phyloP scores from a whole-genome alignment of 2,888 invertebrate genomes.

The Mesorhabditis spiculigera region DNA sequence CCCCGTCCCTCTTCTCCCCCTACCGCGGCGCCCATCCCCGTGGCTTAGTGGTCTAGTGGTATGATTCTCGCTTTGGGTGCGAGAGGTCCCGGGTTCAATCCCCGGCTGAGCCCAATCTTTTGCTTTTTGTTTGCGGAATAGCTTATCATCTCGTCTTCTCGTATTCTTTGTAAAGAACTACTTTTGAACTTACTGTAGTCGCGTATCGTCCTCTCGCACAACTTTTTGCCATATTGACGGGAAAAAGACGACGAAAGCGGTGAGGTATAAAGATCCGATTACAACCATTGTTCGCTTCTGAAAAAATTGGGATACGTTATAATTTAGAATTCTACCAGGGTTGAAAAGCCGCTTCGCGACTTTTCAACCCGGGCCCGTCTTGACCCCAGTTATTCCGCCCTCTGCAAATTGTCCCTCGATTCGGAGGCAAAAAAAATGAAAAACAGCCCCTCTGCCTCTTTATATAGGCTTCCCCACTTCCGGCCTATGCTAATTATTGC shows the following conservation, averaged over 20 bases:
- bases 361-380: too few relatives aligned
- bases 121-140: constrained; percentile 7
- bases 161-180: not conserved
- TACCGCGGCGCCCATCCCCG: not conserved
- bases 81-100: constrained; percentile 53
- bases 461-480: too few relatives aligned
- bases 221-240: constrained; percentile 61
- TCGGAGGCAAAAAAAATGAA: too few relatives aligned
- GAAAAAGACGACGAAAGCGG: constrained; percentile 60
- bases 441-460: too few relatives aligned
- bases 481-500: too few relatives aligned
- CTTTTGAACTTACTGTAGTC: too few relatives aligned
- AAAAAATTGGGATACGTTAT: not conserved
- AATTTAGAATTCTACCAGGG: too few relatives aligned
- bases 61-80: constrained; percentile 54
- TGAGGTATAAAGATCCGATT: constrained; percentile 59
- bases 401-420: too few relatives aligned
- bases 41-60: constrained; percentile 41
- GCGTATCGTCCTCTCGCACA: constrained; percentile 22
- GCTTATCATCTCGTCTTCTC: not conserved
- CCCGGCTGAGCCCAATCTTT: constrained; percentile 31
- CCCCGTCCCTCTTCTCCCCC: not conserved
- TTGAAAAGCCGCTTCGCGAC: too few relatives aligned
- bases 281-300: constrained; percentile 56
- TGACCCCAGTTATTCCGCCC: too few relatives aligned